A percentile compares a stretch with the other conserved stretches of the same genome.
phyloP scores from a whole-genome alignment of 1,140 invertebrate species.

The Tribolium madens region DNA sequence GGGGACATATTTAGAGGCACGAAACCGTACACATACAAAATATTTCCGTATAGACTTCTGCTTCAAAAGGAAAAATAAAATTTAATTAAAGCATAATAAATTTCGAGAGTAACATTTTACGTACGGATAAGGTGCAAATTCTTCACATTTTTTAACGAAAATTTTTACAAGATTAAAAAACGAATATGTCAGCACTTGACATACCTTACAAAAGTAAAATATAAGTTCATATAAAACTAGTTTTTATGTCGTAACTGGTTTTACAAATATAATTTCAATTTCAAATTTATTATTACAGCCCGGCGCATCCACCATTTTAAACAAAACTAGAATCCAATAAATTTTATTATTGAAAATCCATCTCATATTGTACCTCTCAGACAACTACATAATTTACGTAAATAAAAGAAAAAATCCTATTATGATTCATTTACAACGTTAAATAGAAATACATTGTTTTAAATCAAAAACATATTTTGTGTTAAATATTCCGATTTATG shows the following conservation, averaged over 20 bases:
- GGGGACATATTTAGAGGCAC: conserved; percentile 9
- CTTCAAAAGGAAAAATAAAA: background rate
- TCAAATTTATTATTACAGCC: no score
- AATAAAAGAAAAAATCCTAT: no score
- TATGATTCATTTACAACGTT: no score
- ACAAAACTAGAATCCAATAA: no score
- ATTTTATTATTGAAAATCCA: no score
- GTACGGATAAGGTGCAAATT: background rate
- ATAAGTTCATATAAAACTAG: background rate
- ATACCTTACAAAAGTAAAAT: background rate
- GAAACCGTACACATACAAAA: background rate
- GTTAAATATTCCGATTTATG: background rate
- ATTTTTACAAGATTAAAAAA: background rate
- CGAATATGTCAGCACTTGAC: background rate
- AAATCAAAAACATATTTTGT: background rate
- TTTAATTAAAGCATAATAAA: background rate
- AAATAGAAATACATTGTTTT: background rate
- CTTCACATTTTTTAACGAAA: background rate
- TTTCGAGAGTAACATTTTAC: background rate
- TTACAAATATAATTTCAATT: no score
- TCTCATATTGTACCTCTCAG: no score
- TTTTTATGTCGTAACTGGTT: background rate
- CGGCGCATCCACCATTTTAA: no score
- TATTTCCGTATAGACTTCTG: background rate
- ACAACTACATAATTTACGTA: no score